Conservation (phyloP, 2,113 vertebrate genomes). For the Serinus canaria region DNA sequence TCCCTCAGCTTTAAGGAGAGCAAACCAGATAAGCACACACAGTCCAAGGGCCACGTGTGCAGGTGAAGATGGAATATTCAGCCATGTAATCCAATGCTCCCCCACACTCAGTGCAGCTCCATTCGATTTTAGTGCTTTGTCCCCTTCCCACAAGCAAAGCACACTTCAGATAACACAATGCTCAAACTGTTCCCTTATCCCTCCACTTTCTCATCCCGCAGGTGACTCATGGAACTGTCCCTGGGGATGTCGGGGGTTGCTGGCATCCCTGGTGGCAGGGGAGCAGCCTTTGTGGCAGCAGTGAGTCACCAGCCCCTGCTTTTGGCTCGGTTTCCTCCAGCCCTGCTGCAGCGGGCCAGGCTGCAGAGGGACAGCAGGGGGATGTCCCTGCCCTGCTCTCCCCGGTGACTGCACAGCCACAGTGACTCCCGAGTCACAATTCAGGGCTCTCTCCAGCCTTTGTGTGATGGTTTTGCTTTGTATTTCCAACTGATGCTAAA, state of each 20-base stretch:
- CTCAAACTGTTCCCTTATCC: not conserved
- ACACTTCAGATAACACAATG: too few species aligned
- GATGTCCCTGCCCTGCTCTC: not conserved
- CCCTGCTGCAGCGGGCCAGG: rapidly evolving
- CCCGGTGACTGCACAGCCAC: not conserved
- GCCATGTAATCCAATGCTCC: rapidly evolving
- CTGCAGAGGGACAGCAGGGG: rapidly evolving
- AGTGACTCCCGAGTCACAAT: rapidly evolving
- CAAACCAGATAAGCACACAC: not conserved
- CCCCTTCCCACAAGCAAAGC: not conserved
- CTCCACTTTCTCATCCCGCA: not conserved
- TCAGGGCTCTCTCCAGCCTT: not conserved
- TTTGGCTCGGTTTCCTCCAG: not conserved
- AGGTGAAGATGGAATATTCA: not conserved
- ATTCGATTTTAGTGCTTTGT: not conserved
- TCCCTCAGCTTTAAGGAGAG: rapidly evolving
- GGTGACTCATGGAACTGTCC: rapidly evolving
- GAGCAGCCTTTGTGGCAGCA: not conserved
- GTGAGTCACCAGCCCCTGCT: not conserved
- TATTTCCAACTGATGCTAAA: not conserved
- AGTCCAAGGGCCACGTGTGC: rapidly evolving
- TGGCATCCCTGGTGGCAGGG: not conserved
- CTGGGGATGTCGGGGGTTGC: not conserved
- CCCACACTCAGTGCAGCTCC: not conserved
- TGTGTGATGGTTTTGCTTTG: not conserved